Evolutionary conservation across 1,140 invertebrate species (phyloP).

Genomic region (Scylla paramamosain): DNA sequence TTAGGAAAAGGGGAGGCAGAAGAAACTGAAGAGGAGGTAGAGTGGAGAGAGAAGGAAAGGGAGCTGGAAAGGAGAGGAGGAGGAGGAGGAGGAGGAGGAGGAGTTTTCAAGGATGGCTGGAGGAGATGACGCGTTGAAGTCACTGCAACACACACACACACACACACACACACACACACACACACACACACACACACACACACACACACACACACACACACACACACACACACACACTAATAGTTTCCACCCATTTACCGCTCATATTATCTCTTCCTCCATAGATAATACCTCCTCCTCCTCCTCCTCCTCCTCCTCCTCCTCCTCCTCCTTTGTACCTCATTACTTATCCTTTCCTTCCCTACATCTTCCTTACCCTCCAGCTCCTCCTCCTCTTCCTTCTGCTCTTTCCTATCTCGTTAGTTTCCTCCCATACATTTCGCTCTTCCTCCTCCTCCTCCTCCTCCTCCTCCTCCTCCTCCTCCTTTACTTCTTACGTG

Average conservation of each 20-base stretch:
- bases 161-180: constrained; percentile 46
- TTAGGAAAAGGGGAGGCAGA: too few relatives aligned
- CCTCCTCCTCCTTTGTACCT: not conserved
- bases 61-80: not conserved
- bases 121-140: not conserved
- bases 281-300: not conserved
- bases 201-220: not conserved
- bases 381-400: too few relatives aligned
- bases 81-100: not conserved
- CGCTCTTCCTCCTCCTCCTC: not conserved
- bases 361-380: not conserved
- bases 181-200: constrained; percentile 36
- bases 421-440: not conserved
- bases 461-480: not conserved
- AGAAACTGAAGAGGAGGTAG: too few relatives aligned
- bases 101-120: not conserved
- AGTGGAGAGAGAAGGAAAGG: not conserved
- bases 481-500: not conserved
- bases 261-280: not conserved
- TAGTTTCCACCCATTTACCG: not conserved
- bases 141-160: not conserved
- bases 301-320: not conserved
- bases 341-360: not conserved
- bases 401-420: too few relatives aligned
- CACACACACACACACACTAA: not conserved